Base-by-base conservation (phyloP, 2,113 vertebrate species). In the Saguinus midas region DNA sequence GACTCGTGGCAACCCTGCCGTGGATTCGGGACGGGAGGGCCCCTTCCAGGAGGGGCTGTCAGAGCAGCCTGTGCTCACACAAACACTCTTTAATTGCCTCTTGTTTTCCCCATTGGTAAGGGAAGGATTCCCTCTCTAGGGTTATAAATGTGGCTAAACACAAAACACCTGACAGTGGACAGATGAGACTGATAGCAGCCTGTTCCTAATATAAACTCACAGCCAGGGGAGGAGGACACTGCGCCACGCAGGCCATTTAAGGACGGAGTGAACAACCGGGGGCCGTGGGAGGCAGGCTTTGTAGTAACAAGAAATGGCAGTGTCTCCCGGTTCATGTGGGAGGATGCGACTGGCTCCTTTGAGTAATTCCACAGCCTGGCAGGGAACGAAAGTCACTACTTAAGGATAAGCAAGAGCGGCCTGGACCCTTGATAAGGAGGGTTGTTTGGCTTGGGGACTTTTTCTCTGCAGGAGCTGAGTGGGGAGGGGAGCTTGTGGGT, bases 131-230 rank as follows among this genome's bases (percentile, higher is more conserved):
- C 57, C 18, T 5, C 6, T 23, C 20, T 6, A 5, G 35, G 48
- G 17, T 6, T 73, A 6, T 27, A 35, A 16, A 11, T 25, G 57
- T 50, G 64, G 43, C n/a, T 6, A 18, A 37, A 55, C 16, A 32
- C 57, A 29, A 32, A 25, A 29, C 61, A 20, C 37, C 21, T 8
- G 23, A 9, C 7, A 8, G 3, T 37, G 64, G 55, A 37, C 12
- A 72, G 40, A 32, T 37, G 13, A 32, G 13, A 21, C 9, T 5
- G 25, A 52, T 16, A 14, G 78, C 1, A 21, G 8, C 25, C 21
- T n/a, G 6, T 14, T 6, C 8, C 16, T 32, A 9, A 13, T 8
- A 1, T 16, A 10, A 2, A 25, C 40, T 32, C 8, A 11, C 3
- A 8, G 1, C 9, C 35, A 17, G 11, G 55, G 6, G 2, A 58